phyloP scores from a whole-genome alignment of 1,140 invertebrate species.

The Cydia splendana region DNA sequence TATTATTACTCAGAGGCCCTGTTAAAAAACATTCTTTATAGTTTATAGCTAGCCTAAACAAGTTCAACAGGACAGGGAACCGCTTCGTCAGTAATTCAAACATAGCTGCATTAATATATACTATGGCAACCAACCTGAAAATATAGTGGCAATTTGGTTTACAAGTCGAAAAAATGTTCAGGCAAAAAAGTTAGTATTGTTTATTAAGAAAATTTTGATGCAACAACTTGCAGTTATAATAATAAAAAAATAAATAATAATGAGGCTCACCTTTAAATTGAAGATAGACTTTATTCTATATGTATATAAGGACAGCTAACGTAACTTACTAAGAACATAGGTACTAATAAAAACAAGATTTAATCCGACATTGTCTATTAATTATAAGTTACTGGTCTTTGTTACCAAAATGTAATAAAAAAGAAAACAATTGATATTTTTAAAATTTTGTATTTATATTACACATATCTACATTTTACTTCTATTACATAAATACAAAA shows the following conservation, averaged over 20 bases:
- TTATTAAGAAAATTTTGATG: slow-evolving; percentile 77
- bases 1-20: no score
- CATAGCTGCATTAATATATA: no score
- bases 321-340: slow-evolving; percentile 75
- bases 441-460: slow-evolving; percentile 82
- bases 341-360: slow-evolving; percentile 75
- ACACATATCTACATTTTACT: slow-evolving; percentile 79
- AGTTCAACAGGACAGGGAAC: no score
- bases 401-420: slow-evolving; percentile 69
- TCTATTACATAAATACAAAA: slow-evolving; percentile 81
- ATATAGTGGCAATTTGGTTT: slow-evolving; percentile 11
- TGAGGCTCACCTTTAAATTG: slow-evolving; percentile 65
- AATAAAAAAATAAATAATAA: slow-evolving; percentile 76
- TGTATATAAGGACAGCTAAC: slow-evolving; percentile 69
- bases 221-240: slow-evolving; percentile 76
- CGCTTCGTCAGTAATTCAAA: no score
- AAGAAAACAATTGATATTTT: slow-evolving; percentile 72
- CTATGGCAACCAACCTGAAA: background rate
- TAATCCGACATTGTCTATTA: slow-evolving; percentile 66
- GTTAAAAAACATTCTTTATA: no score
- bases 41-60: no score
- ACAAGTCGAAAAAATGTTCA: slow-evolving; percentile 66
- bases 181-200: slow-evolving; percentile 73
- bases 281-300: slow-evolving; percentile 65
- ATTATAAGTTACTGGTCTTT: slow-evolving; percentile 66